Evolutionary conservation across 1,140 invertebrate genomes (phyloP).

Genomic region (Zaprionus camerounensis): DNA sequence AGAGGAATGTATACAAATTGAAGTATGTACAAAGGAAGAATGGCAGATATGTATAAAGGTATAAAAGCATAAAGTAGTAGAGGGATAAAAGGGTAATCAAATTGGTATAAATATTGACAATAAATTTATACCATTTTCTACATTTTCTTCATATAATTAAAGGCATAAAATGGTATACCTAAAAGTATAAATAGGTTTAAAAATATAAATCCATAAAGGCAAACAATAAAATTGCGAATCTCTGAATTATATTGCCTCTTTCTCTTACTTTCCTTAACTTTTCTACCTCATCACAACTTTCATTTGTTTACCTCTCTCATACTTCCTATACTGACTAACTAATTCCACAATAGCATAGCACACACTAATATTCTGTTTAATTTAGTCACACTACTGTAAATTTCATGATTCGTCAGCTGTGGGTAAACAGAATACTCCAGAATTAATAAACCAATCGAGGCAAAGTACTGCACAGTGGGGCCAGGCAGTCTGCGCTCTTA

Average conservation of each 20-base stretch:
- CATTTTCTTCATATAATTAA: too few relatives aligned
- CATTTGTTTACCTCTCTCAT: neutral
- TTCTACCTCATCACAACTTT: too few relatives aligned
- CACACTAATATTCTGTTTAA: slow-evolving; percentile 7
- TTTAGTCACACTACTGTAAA: neutral
- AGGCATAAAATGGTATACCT: too few relatives aligned
- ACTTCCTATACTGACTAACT: slow-evolving; percentile 11
- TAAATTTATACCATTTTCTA: too few relatives aligned
- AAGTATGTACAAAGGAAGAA: neutral
- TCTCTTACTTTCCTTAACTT: neutral
- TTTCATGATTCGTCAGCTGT: slow-evolving; percentile 6
- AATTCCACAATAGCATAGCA: neutral
- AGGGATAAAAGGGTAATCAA: neutral
- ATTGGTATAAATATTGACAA: neutral
- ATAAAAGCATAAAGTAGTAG: neutral
- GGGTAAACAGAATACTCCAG: slow-evolving; percentile 41
- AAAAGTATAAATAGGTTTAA: too few relatives aligned
- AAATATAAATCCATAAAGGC: neutral
- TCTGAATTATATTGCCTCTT: too few relatives aligned
- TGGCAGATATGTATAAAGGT: neutral
- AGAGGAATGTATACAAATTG: neutral
- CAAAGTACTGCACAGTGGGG: slow-evolving; percentile 1
- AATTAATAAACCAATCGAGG: slow-evolving; percentile 3
- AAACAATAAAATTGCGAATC: neutral
- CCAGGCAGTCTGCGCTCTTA: slow-evolving; percentile 53